Conservation (phyloP, 1,140 invertebrate species). For the Anadara kagoshimensis region DNA sequence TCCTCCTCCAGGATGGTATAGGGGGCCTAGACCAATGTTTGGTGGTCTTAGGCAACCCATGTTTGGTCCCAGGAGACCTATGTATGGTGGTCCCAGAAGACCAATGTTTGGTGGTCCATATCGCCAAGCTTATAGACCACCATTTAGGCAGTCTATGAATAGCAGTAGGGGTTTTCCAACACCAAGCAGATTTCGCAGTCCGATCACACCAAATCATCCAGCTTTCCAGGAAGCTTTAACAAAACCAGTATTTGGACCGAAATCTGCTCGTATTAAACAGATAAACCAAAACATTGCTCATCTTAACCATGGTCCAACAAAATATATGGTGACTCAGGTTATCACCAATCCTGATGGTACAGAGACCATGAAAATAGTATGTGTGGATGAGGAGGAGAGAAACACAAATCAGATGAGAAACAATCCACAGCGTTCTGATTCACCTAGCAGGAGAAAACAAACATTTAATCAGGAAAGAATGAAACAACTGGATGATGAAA, state of each 20-base stretch:
- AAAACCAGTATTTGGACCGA: constrained; percentile 31
- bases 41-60: constrained; percentile 1
- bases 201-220: constrained; percentile 18
- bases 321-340: constrained; percentile 31
- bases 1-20: constrained; percentile 17
- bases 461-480: constrained; percentile 24
- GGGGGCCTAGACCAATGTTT: constrained; percentile 10
- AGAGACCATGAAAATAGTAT: constrained; percentile 38
- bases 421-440: background rate
- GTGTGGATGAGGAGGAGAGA: background rate
- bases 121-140: no score
- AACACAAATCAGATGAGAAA: background rate
- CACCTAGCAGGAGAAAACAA: constrained; percentile 31
- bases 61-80: background rate
- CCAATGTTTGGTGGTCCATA: no score
- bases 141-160: no score
- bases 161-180: background rate
- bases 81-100: background rate
- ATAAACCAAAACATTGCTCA: constrained; percentile 30
- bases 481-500: constrained; percentile 16
- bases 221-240: constrained; percentile 20
- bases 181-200: background rate
- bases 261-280: constrained; percentile 31
- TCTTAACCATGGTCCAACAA: constrained; percentile 19
- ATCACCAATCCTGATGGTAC: constrained; percentile 35